phyloP scores from a whole-genome alignment of 2,113 vertebrate genomes.

The Promerops cafer region DNA sequence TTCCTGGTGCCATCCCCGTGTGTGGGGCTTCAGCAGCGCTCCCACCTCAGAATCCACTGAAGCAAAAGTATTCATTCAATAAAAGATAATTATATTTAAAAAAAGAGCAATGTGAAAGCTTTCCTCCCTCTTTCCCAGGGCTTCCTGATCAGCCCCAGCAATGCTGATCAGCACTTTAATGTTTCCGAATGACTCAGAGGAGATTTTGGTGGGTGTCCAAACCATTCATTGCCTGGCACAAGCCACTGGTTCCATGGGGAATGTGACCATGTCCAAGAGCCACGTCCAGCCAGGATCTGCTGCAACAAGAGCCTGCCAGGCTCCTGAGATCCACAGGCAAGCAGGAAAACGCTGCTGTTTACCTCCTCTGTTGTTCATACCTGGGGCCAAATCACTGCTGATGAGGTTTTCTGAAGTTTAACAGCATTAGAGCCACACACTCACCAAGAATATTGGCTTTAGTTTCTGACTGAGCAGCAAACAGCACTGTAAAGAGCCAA shows the following conservation, averaged over 20 bases:
- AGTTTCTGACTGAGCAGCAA: not conserved
- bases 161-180: not conserved
- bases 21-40: not conserved
- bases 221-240: not conserved
- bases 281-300: not conserved
- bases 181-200: not conserved
- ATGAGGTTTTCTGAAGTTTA: not conserved
- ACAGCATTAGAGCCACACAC: not conserved
- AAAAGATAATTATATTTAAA: not conserved
- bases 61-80: not conserved
- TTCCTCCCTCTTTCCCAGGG: not conserved
- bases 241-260: not conserved
- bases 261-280: not conserved
- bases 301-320: not conserved
- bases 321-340: not conserved
- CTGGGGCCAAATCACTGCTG: not conserved
- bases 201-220: not conserved
- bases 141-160: accelerated
- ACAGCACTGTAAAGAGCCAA: not conserved
- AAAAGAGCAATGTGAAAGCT: not conserved
- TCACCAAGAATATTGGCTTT: not conserved
- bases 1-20: accelerated
- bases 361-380: not conserved
- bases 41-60: not conserved
- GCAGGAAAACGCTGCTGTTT: not conserved